Evolutionary conservation across 1,140 invertebrate genomes (phyloP).

Genomic region (Drosophila busckii): DNA sequence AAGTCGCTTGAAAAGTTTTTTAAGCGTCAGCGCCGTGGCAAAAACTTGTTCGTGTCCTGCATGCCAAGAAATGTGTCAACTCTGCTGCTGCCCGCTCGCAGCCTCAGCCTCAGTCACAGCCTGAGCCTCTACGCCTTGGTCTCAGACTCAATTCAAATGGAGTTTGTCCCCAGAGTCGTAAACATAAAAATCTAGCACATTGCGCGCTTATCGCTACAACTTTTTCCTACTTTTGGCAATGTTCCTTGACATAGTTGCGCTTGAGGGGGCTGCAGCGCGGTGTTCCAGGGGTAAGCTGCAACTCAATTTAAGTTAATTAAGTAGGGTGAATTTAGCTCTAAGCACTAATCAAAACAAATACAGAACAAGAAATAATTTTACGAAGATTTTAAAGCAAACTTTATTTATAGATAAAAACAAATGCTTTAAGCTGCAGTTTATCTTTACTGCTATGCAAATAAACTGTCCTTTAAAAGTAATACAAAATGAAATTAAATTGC

Average conservation of each 20-base stretch:
- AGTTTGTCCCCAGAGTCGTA: conserved; percentile 26
- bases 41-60: conserved; percentile 72
- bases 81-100: conserved; percentile 10
- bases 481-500: no score
- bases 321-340: conserved; percentile 50
- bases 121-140: no score
- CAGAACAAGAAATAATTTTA: no score
- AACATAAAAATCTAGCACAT: conserved; percentile 48
- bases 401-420: no score
- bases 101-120: no score
- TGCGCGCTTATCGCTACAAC: conserved; percentile 29
- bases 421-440: no score
- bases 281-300: conserved; percentile 4
- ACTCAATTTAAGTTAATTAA: conserved; percentile 70
- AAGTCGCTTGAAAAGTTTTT: conserved; percentile 58
- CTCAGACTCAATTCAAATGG: conserved; percentile 25
- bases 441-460: no score
- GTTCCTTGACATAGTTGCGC: no score
- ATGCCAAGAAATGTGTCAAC: conserved; percentile 69
- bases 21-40: conserved; percentile 63
- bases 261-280: no score
- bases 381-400: no score
- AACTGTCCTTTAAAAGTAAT: no score
- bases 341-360: conserved; percentile 36
- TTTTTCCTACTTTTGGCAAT: conserved; percentile 24